Evolutionary conservation across 2,797 vertebrate genomes (phyloP).

Genomic region (Hoplostethus mediterraneus): DNA sequence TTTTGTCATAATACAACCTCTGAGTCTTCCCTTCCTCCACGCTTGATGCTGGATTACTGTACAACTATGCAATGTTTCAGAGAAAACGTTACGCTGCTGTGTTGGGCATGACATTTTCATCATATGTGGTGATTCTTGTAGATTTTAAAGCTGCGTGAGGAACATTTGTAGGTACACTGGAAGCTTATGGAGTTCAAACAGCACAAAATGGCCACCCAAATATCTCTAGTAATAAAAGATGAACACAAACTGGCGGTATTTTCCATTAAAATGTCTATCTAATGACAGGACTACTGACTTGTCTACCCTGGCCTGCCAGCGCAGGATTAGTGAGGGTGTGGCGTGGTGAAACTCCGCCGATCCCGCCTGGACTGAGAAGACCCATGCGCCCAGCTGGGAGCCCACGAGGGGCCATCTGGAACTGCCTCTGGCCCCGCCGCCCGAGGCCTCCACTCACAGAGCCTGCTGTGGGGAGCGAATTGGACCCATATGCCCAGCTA

Average conservation of each 20-base stretch:
- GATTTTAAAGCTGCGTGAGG: too few relatives aligned
- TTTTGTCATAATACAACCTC: too few relatives aligned
- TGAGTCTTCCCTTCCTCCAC: too few relatives aligned
- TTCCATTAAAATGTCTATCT: not conserved
- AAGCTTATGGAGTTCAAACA: too few relatives aligned
- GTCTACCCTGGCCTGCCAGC: slow-evolving; percentile 90
- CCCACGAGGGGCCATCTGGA: slow-evolving; percentile 91
- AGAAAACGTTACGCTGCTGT: too few relatives aligned
- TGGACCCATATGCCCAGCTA: slow-evolving; percentile 96
- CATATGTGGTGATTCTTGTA: too few relatives aligned
- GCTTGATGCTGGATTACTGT: too few relatives aligned
- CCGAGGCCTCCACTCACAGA: slow-evolving; percentile 93
- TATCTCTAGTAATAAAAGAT: too few relatives aligned
- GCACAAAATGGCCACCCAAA: too few relatives aligned
- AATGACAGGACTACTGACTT: slow-evolving; percentile 82
- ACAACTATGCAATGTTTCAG: too few relatives aligned
- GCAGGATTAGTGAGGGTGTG: slow-evolving; percentile 90
- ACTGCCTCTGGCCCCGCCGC: slow-evolving; percentile 90
- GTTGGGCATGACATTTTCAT: not conserved
- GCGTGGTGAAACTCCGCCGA: slow-evolving; percentile 89
- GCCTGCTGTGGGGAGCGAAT: slow-evolving; percentile 97
- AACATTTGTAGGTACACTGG: too few relatives aligned
- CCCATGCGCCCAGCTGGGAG: slow-evolving; percentile 89
- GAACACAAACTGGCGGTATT: not conserved
- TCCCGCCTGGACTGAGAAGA: slow-evolving; percentile 88